Base-by-base conservation (phyloP, 1,140 invertebrate species). In the Calliphora vicina region DNA sequence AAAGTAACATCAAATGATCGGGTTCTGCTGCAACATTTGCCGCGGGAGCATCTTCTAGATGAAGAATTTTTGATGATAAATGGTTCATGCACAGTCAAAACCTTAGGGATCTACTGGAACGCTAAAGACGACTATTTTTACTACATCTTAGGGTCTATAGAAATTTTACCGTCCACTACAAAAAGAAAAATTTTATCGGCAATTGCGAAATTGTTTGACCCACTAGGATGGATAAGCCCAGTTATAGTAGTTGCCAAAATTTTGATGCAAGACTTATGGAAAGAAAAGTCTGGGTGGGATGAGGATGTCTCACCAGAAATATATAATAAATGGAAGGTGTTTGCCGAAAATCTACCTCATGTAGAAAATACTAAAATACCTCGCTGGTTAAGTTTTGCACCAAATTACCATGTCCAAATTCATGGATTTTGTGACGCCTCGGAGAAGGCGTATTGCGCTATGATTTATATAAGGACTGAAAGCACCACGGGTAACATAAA, bases 31-130 rank as follows among this genome's bases (percentile, higher is more conserved):
- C 17, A 73, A 27, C 1, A 27, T 73, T 74, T n/a, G 72, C 26
- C 72, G 2, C 72, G 72, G 72, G 27, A 74, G 27, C 27, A 74
- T 74, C 72, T 74, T 74, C 72, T 74, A 13, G 20, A 74, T 10
- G 72, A 73, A 73, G 71, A 73, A 12, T 73, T 73, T 73, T 73
- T 73, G 23, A 73, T 13, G 25, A 23, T 71, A 23, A 20, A 71
- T 73, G 23, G 13, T 15, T 27, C 23, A 3, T 27, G 26, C 17
- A 73, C 71, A 13, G 27, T 27, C 13, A 73, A 73, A 17, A 73
- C 71, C 25, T 27, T 73, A 26, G 23, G 61, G 4, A 73, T 73
- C 17, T 10, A 26, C 26, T 73, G 72, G 72, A 73, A 73, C 15
- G 72, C 72, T 12, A 73, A 73, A 26, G 27, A 73, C 15, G 72